phyloP scores from a whole-genome alignment of 2,797 vertebrate genomes.

The Lemur catta region DNA sequence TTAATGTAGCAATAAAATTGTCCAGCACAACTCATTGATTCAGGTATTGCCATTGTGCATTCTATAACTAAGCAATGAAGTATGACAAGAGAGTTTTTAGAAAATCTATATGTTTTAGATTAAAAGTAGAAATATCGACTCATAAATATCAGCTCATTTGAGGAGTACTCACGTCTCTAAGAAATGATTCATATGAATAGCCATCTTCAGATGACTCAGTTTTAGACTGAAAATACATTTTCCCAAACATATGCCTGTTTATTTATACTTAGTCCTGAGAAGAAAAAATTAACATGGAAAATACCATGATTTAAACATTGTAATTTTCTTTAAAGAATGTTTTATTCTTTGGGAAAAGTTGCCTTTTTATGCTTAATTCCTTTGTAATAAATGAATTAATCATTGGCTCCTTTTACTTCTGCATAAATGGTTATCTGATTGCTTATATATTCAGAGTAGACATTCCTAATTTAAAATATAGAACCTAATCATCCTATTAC shows the following conservation, averaged over 20 bases:
- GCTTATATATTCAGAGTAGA: slow-evolving; percentile 75
- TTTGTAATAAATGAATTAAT: slow-evolving; percentile 80
- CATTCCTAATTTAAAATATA: slow-evolving; percentile 80
- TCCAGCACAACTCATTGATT: slow-evolving; percentile 52
- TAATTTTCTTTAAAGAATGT: slow-evolving; percentile 62
- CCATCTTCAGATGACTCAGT: slow-evolving; percentile 61
- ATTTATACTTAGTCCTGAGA: slow-evolving; percentile 38
- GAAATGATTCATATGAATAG: slow-evolving; percentile 77
- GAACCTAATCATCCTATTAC: slow-evolving; percentile 73
- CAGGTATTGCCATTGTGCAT: slow-evolving; percentile 38
- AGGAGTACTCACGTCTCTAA: slow-evolving; percentile 72
- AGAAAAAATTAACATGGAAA: slow-evolving; percentile 70
- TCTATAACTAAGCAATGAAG: slow-evolving; percentile 50
- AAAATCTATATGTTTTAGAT: slow-evolving; percentile 47
- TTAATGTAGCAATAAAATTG: slow-evolving; percentile 57
- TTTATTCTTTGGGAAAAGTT: slow-evolving; percentile 63
- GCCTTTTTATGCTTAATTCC: slow-evolving; percentile 70
- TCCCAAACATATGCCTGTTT: slow-evolving; percentile 65
- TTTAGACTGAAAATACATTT: slow-evolving; percentile 68
- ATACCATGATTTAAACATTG: slow-evolving; percentile 67
- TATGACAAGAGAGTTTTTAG: slow-evolving; percentile 72
- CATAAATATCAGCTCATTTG: slow-evolving; percentile 63
- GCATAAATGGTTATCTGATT: slow-evolving; percentile 74
- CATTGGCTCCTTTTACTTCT: slow-evolving; percentile 64
- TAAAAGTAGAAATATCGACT: slow-evolving; percentile 77